Evolutionary conservation across 2,113 vertebrate species (phyloP).

Genomic region (Hemiprocne comata): DNA sequence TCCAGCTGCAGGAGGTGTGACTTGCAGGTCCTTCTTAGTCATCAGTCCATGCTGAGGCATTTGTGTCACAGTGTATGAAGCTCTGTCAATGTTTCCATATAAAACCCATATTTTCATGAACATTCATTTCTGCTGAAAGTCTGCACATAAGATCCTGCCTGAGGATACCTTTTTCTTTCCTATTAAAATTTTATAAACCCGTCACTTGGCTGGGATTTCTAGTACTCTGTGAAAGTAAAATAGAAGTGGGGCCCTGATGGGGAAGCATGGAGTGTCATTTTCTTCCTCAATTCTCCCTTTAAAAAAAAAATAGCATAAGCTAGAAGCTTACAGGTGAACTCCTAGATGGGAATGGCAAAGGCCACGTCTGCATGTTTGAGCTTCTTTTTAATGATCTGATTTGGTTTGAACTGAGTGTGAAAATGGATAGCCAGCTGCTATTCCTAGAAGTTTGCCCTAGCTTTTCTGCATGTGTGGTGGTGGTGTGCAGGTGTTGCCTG

Average conservation of each 20-base stretch:
- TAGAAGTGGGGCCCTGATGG: not conserved
- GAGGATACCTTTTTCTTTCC: conserved; percentile 61
- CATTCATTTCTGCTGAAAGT: conserved; percentile 45
- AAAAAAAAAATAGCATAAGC: not conserved
- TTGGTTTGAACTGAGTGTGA: not conserved
- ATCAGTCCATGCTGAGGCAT: not conserved
- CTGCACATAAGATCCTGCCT: conserved; percentile 40
- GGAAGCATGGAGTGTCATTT: not conserved
- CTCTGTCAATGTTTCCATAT: conserved; percentile 48
- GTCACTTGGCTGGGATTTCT: conserved; percentile 47
- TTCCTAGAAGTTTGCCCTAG: not conserved
- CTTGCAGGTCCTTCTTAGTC: not conserved
- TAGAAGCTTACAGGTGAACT: not conserved
- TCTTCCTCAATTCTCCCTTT: not conserved
- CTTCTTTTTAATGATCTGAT: not conserved
- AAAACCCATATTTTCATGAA: conserved; percentile 33
- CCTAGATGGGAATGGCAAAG: not conserved
- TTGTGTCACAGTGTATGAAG: conserved; percentile 11
- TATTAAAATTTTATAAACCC: conserved; percentile 65
- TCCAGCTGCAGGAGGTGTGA: not conserved
- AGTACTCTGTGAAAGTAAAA: conserved; percentile 12
- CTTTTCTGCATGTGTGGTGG: not conserved
- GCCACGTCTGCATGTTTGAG: not conserved
- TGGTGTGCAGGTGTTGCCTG: conserved; percentile 26
- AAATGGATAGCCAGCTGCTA: not conserved